Conservation (phyloP, 2,797 vertebrate species). For the Leptoclinus maculatus region DNA sequence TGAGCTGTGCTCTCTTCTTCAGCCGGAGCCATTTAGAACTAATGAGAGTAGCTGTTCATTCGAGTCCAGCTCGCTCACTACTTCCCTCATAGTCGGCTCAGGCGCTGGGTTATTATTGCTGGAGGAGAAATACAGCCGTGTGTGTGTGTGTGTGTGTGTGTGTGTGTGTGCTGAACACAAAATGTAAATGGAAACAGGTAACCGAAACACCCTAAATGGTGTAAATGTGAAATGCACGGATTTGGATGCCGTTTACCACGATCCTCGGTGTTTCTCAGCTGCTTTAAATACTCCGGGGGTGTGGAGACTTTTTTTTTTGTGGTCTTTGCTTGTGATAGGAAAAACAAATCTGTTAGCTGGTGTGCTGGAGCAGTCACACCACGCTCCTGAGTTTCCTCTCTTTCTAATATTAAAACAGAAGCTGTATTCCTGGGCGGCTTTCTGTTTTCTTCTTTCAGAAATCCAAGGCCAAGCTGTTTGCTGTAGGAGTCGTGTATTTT, state of each 20-base stretch:
- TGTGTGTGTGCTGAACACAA: background rate
- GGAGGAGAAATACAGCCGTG: background rate
- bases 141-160: background rate
- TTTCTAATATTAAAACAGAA: conserved; percentile 24
- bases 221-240: conserved; percentile 2
- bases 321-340: background rate
- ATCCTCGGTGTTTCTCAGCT: background rate
- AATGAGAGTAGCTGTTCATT: conserved; percentile 61
- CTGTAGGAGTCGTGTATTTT: background rate
- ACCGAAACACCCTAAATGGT: background rate
- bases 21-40: conserved; percentile 61
- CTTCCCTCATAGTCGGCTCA: conserved; percentile 14
- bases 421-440: background rate
- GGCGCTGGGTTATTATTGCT: conserved; percentile 22
- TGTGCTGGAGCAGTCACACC: background rate
- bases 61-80: conserved; percentile 23
- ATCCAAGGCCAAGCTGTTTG: conserved; percentile 11
- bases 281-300: background rate
- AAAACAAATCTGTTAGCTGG: conserved; percentile 5
- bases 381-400: background rate
- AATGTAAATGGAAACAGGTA: conserved; percentile 20
- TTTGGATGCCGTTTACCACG: background rate
- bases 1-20: conserved; percentile 52
- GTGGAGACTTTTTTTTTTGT: background rate
- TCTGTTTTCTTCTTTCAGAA: conserved; percentile 1